phyloP scores from a whole-genome alignment of 2,888 invertebrate species.

The Pyrrhia umbra region DNA sequence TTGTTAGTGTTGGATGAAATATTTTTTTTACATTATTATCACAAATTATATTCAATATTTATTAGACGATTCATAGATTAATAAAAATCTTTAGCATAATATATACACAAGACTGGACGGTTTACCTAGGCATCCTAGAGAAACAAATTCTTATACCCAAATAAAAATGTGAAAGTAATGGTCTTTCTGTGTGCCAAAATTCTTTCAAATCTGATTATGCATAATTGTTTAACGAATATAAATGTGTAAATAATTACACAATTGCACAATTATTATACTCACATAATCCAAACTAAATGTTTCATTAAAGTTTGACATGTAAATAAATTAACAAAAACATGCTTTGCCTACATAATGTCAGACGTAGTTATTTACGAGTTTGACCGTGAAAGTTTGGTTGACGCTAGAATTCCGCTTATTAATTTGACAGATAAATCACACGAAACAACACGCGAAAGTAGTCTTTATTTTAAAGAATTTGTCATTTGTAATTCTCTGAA shows the following conservation, averaged over 20 bases:
- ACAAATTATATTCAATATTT: background rate
- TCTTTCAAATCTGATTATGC: background rate
- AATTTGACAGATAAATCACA: no score
- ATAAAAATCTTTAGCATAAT: background rate
- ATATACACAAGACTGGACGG: no score
- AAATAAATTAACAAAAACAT: background rate
- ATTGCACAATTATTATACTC: background rate
- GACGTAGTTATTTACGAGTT: background rate
- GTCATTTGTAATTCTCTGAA: no score
- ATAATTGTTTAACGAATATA: background rate
- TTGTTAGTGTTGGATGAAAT: background rate
- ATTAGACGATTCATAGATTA: background rate
- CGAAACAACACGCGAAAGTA: background rate
- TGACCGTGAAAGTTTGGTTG: no score
- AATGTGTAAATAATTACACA: background rate
- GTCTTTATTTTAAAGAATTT: background rate
- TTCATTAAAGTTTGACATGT: background rate
- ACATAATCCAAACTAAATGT: conserved; percentile 1
- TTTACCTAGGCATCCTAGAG: background rate
- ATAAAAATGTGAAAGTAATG: no score
- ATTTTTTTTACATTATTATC: background rate
- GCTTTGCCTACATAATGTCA: background rate
- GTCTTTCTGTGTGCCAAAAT: background rate
- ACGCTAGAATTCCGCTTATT: no score
- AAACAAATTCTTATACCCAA: background rate